Evolutionary conservation across 2,113 vertebrate genomes (phyloP).

Genomic region (Prietella phreatophila): DNA sequence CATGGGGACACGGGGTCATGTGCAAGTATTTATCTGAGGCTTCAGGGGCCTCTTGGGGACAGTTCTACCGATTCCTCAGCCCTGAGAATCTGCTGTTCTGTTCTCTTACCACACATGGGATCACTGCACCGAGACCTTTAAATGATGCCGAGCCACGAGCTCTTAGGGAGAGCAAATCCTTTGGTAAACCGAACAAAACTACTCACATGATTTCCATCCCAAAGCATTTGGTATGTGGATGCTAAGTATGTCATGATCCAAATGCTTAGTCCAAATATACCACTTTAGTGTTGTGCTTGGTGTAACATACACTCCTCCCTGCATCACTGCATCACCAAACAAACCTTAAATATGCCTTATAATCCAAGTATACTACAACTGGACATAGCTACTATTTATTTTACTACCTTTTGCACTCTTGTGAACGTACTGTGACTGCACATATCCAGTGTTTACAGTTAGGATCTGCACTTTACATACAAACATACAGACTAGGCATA

Average conservation of each 20-base stretch:
- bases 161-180: slow-evolving; percentile 1
- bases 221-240: neutral
- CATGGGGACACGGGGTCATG: slow-evolving; percentile 52
- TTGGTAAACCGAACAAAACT: neutral
- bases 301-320: neutral
- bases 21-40: slow-evolving; percentile 57
- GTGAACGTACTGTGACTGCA: no score
- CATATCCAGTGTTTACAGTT: no score
- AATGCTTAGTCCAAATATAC: neutral
- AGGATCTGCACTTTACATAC: no score
- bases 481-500: no score
- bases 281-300: neutral
- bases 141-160: neutral
- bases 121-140: neutral
- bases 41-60: slow-evolving; percentile 48
- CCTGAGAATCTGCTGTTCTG: slow-evolving; percentile 50
- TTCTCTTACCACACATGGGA: slow-evolving; percentile 39
- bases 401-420: neutral
- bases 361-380: neutral
- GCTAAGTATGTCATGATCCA: neutral
- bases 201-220: neutral
- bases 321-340: neutral
- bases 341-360: neutral
- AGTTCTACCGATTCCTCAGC: slow-evolving; percentile 41
- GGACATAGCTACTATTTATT: no score